These are phyloP conservation scores for Drosophila nebulosa DNA, from an alignment of 1,140 invertebrate genomes.

Conservation along the genomic window DNA sequence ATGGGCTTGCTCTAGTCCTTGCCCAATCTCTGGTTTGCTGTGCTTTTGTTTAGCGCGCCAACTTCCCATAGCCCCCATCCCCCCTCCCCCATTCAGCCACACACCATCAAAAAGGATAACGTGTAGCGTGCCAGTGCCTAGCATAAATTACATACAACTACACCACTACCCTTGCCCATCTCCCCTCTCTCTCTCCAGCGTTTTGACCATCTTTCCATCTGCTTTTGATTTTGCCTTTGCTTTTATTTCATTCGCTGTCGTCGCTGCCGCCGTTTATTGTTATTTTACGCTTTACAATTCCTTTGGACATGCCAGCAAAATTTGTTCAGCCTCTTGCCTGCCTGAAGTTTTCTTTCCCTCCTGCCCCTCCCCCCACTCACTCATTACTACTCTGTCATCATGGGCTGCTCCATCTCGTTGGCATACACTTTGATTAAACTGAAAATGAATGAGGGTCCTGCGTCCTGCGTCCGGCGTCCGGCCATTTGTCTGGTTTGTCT, in stretches of 20 bases:
- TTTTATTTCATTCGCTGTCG: constrained; percentile 29
- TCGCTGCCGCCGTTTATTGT: constrained; percentile 62
- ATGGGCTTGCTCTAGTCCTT: background rate
- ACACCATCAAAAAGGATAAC: constrained; percentile 59
- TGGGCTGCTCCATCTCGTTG: constrained; percentile 30
- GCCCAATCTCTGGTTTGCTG: constrained; percentile 48
- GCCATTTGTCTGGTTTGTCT: constrained; percentile 3
- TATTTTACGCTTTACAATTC: constrained; percentile 77
- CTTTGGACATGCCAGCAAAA: constrained; percentile 69
- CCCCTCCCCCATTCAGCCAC: background rate
- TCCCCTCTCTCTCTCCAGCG: background rate
- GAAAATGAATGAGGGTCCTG: constrained; percentile 74
- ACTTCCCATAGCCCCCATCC: background rate
- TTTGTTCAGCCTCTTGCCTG: constrained; percentile 61
- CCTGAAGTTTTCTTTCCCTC: background rate
- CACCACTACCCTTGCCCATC: background rate
- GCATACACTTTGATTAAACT: constrained; percentile 77
- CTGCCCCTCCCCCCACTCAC: background rate
- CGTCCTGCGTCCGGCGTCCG: background rate
- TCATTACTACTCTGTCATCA: constrained; percentile 23
- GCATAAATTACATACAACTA: constrained; percentile 66
- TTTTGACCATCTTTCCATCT: background rate
- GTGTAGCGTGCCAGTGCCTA: constrained; percentile 41
- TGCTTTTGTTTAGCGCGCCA: constrained; percentile 50
- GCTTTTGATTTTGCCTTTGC: constrained; percentile 15